Conservation (phyloP, 2,113 vertebrate species). For the Lagopus leucura region DNA sequence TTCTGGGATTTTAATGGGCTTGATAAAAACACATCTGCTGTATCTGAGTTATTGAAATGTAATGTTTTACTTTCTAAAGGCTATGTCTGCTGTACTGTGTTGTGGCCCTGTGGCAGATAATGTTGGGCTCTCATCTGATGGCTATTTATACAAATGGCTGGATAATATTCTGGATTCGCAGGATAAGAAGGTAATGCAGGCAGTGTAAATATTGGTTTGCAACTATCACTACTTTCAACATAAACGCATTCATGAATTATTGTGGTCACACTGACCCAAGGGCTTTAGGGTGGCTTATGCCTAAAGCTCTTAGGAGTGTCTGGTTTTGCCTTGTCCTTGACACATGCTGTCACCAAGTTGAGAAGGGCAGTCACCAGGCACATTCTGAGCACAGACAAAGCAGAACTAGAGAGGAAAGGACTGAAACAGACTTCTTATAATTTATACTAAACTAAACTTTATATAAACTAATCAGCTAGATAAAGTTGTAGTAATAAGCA, state of each 20-base stretch:
- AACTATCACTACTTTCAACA: neutral
- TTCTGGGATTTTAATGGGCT: neutral
- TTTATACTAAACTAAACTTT: too few species aligned
- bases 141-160: slow-evolving; percentile 99
- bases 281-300: neutral
- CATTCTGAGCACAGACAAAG: neutral
- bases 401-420: neutral
- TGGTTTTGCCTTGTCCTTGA: neutral
- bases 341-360: neutral
- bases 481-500: neutral
- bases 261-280: neutral
- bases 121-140: slow-evolving; percentile 96
- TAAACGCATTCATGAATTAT: neutral
- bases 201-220: neutral
- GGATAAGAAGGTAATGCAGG: slow-evolving; percentile 91
- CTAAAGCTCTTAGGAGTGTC: fast-evolving
- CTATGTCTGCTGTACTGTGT: slow-evolving; percentile 98
- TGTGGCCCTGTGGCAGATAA: slow-evolving; percentile 98
- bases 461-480: neutral
- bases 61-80: slow-evolving; percentile 79
- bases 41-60: slow-evolving; percentile 31
- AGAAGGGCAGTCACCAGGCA: neutral
- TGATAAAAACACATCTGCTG: neutral
- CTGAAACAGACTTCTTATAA: fast-evolving
- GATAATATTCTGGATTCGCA: slow-evolving; percentile 99